Conservation (phyloP, 2,797 vertebrate species). For the Enteromius fasciolatus region DNA sequence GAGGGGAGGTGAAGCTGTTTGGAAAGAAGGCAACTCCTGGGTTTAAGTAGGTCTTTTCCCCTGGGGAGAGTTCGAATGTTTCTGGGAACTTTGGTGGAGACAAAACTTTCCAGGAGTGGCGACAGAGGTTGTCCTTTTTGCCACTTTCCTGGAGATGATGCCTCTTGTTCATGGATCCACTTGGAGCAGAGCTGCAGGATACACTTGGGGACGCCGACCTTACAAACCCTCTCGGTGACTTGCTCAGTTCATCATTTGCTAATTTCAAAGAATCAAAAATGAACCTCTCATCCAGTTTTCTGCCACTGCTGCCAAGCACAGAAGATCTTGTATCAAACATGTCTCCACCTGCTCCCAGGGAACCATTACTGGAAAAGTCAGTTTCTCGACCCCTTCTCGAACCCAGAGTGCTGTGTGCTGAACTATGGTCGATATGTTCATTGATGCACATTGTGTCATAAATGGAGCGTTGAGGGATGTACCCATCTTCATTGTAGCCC, state of each 20-base stretch:
- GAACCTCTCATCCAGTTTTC: constrained; percentile 90
- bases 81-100: constrained; percentile 87
- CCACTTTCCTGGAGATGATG: constrained; percentile 79
- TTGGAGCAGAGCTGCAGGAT: constrained; percentile 76
- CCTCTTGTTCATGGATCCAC: constrained; percentile 75
- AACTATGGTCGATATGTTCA: constrained; percentile 93
- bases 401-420: constrained; percentile 84
- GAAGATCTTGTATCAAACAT: constrained; percentile 87
- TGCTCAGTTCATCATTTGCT: constrained; percentile 81
- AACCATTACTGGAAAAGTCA: constrained; percentile 89
- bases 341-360: constrained; percentile 81
- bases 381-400: constrained; percentile 84
- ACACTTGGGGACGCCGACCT: constrained; percentile 78
- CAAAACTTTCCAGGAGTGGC: constrained; percentile 92
- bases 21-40: constrained; percentile 67
- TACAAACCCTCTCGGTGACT: constrained; percentile 76
- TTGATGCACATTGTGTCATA: constrained; percentile 97
- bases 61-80: constrained; percentile 73
- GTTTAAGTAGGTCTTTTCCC: constrained; percentile 75
- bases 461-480: constrained; percentile 93
- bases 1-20: constrained; percentile 74
- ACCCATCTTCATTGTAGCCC: constrained; percentile 94
- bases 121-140: constrained; percentile 77
- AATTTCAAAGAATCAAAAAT: constrained; percentile 95
- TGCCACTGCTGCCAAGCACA: constrained; percentile 76